These are phyloP conservation scores for Sporophila hypoxantha DNA, from an alignment of 2,113 vertebrate genomes.

Conservation along the genomic window DNA sequence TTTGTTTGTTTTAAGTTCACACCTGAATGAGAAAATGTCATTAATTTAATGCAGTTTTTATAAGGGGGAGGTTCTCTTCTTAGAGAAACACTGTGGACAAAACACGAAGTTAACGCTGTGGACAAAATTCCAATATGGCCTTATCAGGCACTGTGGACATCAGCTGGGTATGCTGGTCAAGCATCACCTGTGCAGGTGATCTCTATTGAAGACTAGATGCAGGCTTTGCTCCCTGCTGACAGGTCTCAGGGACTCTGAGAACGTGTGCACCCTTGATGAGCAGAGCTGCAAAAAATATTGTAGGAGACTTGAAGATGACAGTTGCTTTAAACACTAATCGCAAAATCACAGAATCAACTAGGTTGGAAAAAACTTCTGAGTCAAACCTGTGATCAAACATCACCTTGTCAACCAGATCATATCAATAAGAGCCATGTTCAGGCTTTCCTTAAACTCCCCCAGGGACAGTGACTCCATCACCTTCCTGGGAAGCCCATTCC, in stretches of 20 bases:
- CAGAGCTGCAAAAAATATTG: background rate
- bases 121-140: background rate
- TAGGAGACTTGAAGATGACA: background rate
- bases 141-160: fast-evolving
- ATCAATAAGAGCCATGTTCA: background rate
- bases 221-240: background rate
- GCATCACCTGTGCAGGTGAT: background rate
- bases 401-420: background rate
- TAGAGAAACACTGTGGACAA: too few relatives aligned
- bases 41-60: background rate
- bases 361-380: background rate
- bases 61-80: background rate
- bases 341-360: background rate
- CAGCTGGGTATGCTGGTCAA: background rate
- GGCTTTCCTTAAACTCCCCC: background rate
- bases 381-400: background rate
- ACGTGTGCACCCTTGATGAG: background rate
- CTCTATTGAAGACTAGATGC: background rate
- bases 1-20: background rate
- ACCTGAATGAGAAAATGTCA: background rate
- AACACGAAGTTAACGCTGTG: background rate
- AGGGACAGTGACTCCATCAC: background rate
- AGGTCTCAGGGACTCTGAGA: background rate
- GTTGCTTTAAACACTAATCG: background rate
- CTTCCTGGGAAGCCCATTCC: background rate